Percentiles rank a stretch among this genome's conserved stretches.
phyloP scores from a whole-genome alignment of 23 tunicate genomes.

The Diplosoma virens region DNA sequence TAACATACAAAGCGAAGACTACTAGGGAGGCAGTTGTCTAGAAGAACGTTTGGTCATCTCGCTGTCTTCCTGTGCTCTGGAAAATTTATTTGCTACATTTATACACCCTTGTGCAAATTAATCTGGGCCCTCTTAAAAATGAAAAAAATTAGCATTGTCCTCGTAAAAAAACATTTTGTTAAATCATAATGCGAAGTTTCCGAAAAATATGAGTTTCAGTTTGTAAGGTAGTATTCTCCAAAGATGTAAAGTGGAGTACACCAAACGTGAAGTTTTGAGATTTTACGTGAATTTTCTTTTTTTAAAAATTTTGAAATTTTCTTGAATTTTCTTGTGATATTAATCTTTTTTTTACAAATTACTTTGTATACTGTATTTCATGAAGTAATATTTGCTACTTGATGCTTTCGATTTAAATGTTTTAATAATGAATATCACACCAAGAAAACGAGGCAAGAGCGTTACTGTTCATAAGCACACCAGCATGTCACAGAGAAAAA shows the following conservation, averaged over 20 bases:
- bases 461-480: constrained; percentile 18
- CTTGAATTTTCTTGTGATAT: not conserved
- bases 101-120: constrained; percentile 19
- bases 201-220: constrained; percentile 6
- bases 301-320: not conserved
- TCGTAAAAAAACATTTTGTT: constrained; percentile 12
- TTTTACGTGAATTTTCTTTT: not conserved
- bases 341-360: not conserved
- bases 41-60: too few species aligned
- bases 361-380: not conserved
- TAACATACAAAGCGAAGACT: too few species aligned
- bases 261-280: not conserved
- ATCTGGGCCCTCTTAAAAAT: constrained; percentile 18
- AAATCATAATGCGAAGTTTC: constrained; percentile 3
- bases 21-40: too few species aligned
- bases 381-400: not conserved
- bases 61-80: too few species aligned
- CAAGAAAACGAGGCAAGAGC: constrained; percentile 13
- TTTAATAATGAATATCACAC: constrained; percentile 12
- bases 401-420: not conserved
- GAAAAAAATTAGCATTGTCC: constrained; percentile 11
- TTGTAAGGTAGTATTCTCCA: constrained; percentile 10
- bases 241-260: not conserved
- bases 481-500: not conserved
- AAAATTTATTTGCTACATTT: too few species aligned